A percentile compares a stretch with the other conserved stretches of the same genome.
These are phyloP conservation scores for Brachyhypopomus gauderio DNA, from an alignment of 2,113 vertebrate species.

Conservation along the genomic window DNA sequence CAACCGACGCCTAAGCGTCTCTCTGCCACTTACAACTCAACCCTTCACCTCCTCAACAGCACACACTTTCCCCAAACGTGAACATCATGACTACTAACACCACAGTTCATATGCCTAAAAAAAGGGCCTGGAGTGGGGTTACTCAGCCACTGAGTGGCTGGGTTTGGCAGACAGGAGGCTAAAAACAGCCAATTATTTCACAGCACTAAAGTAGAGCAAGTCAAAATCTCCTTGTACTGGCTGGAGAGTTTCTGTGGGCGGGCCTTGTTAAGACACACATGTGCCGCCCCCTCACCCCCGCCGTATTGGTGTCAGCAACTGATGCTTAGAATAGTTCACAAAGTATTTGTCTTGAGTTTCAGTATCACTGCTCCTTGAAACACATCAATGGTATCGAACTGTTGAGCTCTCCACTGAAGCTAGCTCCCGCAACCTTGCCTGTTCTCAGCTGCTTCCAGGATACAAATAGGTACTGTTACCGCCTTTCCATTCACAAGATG, in stretches of 20 bases:
- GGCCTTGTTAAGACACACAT: conserved; percentile 64
- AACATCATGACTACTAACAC: conserved; percentile 2
- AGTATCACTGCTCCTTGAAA: conserved; percentile 71
- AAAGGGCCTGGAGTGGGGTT: background rate
- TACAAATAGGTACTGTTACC: conserved; percentile 60
- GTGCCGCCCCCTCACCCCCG: conserved; percentile 57
- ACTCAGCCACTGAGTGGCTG: background rate
- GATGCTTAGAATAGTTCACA: conserved; percentile 82
- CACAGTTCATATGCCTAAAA: conserved; percentile 30
- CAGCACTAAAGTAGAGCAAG: conserved; percentile 52
- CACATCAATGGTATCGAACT: conserved; percentile 75
- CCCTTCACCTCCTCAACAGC: conserved; percentile 38
- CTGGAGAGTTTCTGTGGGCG: conserved; percentile 58
- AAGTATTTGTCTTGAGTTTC: conserved; percentile 80
- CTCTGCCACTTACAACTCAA: conserved; percentile 52
- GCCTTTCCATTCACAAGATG: conserved; percentile 59
- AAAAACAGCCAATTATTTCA: conserved; percentile 58
- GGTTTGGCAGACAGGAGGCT: conserved; percentile 34
- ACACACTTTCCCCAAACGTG: conserved; percentile 19
- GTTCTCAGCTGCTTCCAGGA: conserved; percentile 55
- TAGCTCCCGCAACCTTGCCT: conserved; percentile 53
- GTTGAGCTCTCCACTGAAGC: conserved; percentile 57
- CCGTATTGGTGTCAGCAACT: conserved; percentile 75
- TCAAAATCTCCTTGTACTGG: conserved; percentile 55
- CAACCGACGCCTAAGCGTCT: conserved; percentile 65